A percentile compares a stretch with the other conserved stretches of the same genome.
Evolutionary conservation across 2,888 invertebrate species (phyloP).

Genomic region (Troides oblongomaculatus): DNA sequence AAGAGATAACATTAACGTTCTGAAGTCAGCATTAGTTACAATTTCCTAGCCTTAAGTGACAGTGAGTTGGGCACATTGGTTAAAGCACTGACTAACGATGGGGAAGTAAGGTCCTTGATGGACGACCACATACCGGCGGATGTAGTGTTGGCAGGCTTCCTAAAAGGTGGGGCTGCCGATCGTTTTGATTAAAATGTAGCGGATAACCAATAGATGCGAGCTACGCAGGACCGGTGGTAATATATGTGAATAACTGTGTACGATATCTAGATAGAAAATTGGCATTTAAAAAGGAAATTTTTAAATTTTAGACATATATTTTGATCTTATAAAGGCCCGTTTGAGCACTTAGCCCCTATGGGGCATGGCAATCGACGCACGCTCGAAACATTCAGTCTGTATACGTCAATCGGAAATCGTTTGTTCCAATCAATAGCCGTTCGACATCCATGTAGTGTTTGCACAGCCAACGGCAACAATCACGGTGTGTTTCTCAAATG

Average conservation of each 20-base stretch:
- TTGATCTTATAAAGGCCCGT: background rate
- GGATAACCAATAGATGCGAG: too few relatives aligned
- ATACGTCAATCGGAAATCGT: constrained; percentile 13
- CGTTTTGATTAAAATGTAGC: too few relatives aligned
- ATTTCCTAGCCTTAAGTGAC: too few relatives aligned
- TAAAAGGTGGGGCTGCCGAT: too few relatives aligned
- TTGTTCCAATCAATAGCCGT: constrained; percentile 16
- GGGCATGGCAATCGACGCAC: background rate
- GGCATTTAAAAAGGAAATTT: background rate
- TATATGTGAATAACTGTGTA: background rate
- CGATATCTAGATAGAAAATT: background rate
- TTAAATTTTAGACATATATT: background rate
- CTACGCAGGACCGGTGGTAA: background rate
- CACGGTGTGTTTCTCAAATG: constrained; percentile 52
- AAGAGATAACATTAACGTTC: too few relatives aligned
- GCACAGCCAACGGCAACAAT: constrained; percentile 63
- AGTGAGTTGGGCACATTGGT: too few relatives aligned
- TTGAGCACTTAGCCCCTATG: background rate
- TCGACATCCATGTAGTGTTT: constrained; percentile 45
- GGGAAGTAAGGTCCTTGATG: too few relatives aligned
- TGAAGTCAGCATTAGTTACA: too few relatives aligned
- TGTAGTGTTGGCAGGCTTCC: too few relatives aligned
- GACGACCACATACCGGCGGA: too few relatives aligned
- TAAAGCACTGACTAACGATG: too few relatives aligned
- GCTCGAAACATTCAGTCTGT: background rate